Base-by-base conservation (phyloP, 2,797 vertebrate species). In the Gambelia wislizenii region DNA sequence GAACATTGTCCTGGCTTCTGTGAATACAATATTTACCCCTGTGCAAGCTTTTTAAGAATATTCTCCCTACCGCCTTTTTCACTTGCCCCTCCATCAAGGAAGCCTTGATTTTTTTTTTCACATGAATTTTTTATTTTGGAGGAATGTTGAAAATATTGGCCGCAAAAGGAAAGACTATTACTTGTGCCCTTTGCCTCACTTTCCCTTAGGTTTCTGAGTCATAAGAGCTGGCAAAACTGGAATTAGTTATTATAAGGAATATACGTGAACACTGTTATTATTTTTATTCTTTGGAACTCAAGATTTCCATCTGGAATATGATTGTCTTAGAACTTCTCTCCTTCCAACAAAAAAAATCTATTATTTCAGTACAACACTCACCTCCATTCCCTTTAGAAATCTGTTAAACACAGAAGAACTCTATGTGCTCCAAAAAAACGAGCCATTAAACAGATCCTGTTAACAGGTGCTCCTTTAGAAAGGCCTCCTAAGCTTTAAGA, bases 401-500 rank as follows among this genome's bases (percentile, higher is more conserved):
- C 74, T 2, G 22, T 80, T 47, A 70, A 93, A 49, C 6, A 0
- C 0, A 33, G 91, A 44, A 69, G 64, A 93, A 85, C 89, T 89
- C 76, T 12, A 20, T 87, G 87, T 89, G 33, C 27, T 87, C 82
- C 90, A n/a, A 80, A 93, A 81, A 85, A 36, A 52, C 10, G 91
- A 74, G 90, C 36, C 54, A n/a, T 89, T 89, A 89, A 49, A 61
- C 1, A 7, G 77, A 92, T 81, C 72, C 89, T 67, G 91, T 5
- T 79, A 91, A 85, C 87, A 85, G 92, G 88, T 79, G 89, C 39
- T 93, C 72, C 85, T 89, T 90, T 84, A 44, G 80, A 84, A 84
- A 89, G 93, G 47, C 70, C 74, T 1, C 44, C 0, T 12, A 78
- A 64, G 88, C 92, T 64, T 87, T 86, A 1, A 52, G 69, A 92